Conservation (phyloP, 2,113 vertebrate genomes). For the Myotis davidii region DNA sequence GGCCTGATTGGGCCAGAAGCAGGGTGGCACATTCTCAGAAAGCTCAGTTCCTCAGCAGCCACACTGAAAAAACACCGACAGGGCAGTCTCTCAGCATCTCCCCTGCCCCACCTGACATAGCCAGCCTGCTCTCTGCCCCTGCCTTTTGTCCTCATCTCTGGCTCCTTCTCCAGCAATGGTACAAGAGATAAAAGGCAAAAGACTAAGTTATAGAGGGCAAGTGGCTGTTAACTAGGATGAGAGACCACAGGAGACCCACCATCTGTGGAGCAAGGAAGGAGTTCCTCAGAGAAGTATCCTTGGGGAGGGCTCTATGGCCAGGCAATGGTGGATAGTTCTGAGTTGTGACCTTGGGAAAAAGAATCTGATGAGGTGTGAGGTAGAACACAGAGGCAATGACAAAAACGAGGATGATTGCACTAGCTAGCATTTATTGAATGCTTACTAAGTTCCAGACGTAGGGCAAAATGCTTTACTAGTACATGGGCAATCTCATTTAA, state of each 20-base stretch:
- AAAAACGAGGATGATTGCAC: background rate
- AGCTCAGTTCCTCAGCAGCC: background rate
- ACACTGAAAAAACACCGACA: background rate
- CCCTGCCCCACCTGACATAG: background rate
- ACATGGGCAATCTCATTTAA: conserved; percentile 39
- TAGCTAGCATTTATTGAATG: conserved; percentile 15
- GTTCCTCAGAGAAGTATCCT: background rate
- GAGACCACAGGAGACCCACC: background rate
- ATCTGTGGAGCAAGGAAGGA: background rate
- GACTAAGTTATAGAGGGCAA: background rate
- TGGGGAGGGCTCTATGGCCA: background rate
- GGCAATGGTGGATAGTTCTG: background rate
- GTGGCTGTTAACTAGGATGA: conserved; percentile 8
- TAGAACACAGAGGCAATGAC: background rate
- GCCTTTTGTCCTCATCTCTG: conserved; percentile 32
- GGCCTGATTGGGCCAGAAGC: background rate
- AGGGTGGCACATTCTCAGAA: background rate
- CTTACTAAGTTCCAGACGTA: conserved; percentile 32
- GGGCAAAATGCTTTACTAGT: conserved; percentile 21
- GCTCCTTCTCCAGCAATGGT: conserved; percentile 27
- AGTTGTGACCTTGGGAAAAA: background rate
- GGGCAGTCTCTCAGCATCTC: background rate
- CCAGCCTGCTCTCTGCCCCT: background rate
- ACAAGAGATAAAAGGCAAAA: conserved; percentile 45
- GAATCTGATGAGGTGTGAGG: background rate